A percentile compares a stretch with the other conserved stretches of the same genome.
phyloP scores from a whole-genome alignment of 2,797 vertebrate genomes.

The Alca torda region DNA sequence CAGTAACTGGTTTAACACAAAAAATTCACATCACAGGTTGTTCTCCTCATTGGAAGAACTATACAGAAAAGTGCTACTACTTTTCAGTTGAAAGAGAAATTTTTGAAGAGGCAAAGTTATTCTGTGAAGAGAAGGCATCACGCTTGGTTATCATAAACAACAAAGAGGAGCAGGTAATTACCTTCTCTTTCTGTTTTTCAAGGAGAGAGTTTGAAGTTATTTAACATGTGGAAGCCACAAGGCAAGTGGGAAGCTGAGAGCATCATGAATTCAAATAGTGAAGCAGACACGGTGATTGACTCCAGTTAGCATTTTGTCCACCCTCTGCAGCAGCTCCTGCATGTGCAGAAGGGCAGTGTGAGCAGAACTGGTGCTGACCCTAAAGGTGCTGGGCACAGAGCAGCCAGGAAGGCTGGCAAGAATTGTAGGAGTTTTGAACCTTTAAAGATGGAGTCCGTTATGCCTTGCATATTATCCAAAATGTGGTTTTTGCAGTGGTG shows the following conservation, averaged over 20 bases:
- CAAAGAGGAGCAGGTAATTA: constrained; percentile 88
- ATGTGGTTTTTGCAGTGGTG: neutral
- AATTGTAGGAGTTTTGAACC: neutral
- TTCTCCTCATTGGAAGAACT: constrained; percentile 84
- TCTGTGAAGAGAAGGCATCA: constrained; percentile 83
- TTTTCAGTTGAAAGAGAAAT: constrained; percentile 85
- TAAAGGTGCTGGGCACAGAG: neutral
- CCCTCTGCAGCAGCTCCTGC: neutral
- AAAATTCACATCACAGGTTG: constrained; percentile 79
- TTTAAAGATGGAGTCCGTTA: neutral
- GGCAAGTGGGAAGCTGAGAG: neutral
- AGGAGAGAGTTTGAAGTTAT: neutral
- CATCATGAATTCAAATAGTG: neutral
- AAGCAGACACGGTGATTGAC: neutral
- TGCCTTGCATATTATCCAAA: neutral
- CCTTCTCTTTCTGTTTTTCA: neutral
- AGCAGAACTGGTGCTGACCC: neutral
- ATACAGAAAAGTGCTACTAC: constrained; percentile 90
- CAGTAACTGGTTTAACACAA: neutral
- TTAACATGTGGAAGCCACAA: constrained; percentile 4
- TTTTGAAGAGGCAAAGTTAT: constrained; percentile 85
- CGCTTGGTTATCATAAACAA: constrained; percentile 87
- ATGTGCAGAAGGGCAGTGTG: neutral
- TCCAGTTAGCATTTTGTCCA: neutral
- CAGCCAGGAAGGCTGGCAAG: neutral